A percentile compares a stretch with the other conserved stretches of the same genome.
Conservation (phyloP, 2,797 vertebrate species). For the Dendrocincla fuliginosa region DNA sequence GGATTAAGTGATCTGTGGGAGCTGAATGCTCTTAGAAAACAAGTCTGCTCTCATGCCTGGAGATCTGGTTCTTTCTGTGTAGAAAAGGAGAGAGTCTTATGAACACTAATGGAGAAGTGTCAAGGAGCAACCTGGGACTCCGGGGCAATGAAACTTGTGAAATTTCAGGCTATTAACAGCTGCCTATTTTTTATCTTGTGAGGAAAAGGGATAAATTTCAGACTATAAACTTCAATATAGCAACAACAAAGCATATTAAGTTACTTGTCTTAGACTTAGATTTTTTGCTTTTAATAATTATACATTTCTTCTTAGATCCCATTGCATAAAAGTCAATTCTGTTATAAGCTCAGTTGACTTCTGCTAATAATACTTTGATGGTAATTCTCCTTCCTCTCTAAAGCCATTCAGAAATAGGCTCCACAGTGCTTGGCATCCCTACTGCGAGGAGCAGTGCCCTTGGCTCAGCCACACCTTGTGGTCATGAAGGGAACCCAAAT, state of each 20-base stretch:
- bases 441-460: not conserved
- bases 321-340: not conserved
- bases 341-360: not conserved
- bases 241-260: not conserved
- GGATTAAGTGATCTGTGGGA: not conserved
- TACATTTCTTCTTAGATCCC: not conserved
- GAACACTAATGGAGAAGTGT: not conserved
- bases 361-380: not conserved
- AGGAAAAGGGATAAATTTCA: not conserved
- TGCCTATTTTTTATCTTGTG: rapidly evolving
- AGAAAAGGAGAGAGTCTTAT: not conserved
- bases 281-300: not conserved
- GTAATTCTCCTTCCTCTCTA: not conserved
- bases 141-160: not conserved
- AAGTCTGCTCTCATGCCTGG: not conserved
- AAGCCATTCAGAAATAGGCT: not conserved
- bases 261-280: not conserved
- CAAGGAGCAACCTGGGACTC: not conserved
- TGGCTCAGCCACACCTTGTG: rapidly evolving
- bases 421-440: not conserved
- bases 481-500: not conserved
- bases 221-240: not conserved
- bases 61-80: not conserved
- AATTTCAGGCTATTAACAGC: not conserved
- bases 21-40: not conserved